phyloP scores from a whole-genome alignment of 2,888 invertebrate genomes.

The Eilema griseolum region DNA sequence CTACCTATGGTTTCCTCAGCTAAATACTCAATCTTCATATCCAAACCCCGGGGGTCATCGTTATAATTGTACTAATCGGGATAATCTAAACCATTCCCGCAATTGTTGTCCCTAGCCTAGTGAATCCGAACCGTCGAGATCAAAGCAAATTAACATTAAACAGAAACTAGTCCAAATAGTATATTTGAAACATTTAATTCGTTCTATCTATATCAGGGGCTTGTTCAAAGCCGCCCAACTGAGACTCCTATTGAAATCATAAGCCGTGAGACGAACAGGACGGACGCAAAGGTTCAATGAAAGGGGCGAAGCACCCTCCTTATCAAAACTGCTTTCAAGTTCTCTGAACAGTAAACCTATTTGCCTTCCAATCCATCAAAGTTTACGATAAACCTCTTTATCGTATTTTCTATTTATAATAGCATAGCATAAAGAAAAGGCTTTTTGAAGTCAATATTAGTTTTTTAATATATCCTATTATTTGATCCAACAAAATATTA shows the following conservation, averaged over 20 bases:
- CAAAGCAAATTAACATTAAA: slow-evolving; percentile 47
- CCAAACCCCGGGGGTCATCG: neutral
- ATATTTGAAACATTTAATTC: slow-evolving; percentile 53
- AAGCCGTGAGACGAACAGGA: slow-evolving; percentile 49
- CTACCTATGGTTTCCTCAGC: neutral
- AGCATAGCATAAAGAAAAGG: slow-evolving; percentile 38
- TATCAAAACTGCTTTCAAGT: slow-evolving; percentile 66
- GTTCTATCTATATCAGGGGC: slow-evolving; percentile 41
- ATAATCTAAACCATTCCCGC: neutral
- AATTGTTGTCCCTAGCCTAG: neutral
- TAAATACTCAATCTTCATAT: neutral
- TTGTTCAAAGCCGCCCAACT: slow-evolving; percentile 50
- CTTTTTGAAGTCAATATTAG: slow-evolving; percentile 47
- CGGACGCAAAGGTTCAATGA: slow-evolving; percentile 56
- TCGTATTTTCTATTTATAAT: slow-evolving; percentile 55
- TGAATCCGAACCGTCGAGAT: slow-evolving; percentile 22
- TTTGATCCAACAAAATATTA: slow-evolving; percentile 44
- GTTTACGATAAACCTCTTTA: slow-evolving; percentile 57
- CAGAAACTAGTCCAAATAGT: too few species aligned
- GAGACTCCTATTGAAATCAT: slow-evolving; percentile 59
- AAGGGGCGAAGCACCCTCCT: slow-evolving; percentile 56
- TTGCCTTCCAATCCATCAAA: slow-evolving; percentile 65
- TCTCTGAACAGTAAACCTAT: slow-evolving; percentile 60
- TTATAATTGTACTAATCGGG: neutral
- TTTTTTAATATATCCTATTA: slow-evolving; percentile 48